These are phyloP conservation scores for Cinclus cinclus DNA, from an alignment of 2,113 vertebrate species.

Conservation along the genomic window DNA sequence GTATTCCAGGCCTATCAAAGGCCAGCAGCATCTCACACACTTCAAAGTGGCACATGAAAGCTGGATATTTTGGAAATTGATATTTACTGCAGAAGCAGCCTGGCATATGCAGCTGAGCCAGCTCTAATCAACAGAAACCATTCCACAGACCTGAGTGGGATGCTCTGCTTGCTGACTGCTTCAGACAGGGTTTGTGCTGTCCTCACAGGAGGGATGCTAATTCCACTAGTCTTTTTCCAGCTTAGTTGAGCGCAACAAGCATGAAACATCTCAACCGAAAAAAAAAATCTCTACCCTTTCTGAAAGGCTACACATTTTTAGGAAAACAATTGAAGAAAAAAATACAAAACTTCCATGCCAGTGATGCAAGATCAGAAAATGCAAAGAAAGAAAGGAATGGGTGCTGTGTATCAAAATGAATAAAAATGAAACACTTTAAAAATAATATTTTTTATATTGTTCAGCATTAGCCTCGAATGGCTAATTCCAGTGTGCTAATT, in stretches of 20 bases:
- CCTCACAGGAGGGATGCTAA: not conserved
- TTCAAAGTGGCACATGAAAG: fast-evolving
- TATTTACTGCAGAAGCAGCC: not conserved
- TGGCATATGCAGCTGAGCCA: not conserved
- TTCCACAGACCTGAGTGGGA: not conserved
- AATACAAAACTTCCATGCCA: not conserved
- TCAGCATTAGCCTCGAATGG: not conserved
- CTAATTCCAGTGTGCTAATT: not conserved
- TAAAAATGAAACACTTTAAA: not conserved
- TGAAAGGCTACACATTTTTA: not conserved
- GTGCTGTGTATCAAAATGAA: not conserved
- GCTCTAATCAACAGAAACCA: not conserved
- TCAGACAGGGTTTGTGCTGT: not conserved
- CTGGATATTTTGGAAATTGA: not conserved
- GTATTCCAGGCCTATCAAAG: not conserved
- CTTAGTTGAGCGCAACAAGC: not conserved
- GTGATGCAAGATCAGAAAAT: not conserved
- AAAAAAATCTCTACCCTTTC: not conserved
- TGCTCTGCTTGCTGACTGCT: not conserved
- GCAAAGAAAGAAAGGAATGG: not conserved
- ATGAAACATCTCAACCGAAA: not conserved
- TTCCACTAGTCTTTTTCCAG: not conserved
- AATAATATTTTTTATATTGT: not conserved
- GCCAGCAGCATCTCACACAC: not conserved
- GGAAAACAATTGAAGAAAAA: not conserved